Conservation (phyloP, 2,888 invertebrate genomes). For the Pteria penguin region DNA sequence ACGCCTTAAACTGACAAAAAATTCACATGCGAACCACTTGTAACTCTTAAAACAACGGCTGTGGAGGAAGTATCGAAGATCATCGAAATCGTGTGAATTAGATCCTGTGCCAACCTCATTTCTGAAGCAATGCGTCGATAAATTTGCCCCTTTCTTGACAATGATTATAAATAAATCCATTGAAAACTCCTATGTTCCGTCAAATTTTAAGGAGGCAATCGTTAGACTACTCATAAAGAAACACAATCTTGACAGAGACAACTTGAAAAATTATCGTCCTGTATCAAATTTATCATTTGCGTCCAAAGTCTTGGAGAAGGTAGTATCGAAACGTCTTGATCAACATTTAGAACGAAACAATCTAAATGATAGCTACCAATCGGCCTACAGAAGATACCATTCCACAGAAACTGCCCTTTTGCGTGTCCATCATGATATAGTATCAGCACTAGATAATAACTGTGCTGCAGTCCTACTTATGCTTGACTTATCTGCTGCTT, state of each 20-base stretch:
- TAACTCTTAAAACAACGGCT: too few species aligned
- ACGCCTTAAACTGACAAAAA: too few species aligned
- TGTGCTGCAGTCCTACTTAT: too few species aligned
- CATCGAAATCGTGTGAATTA: slow-evolving; percentile 24
- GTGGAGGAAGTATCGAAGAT: too few species aligned
- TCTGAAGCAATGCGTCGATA: slow-evolving; percentile 14
- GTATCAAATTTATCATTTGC: slow-evolving; percentile 26
- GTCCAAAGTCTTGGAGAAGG: slow-evolving; percentile 28
- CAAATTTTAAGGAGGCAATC: slow-evolving; percentile 17
- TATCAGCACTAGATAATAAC: slow-evolving; percentile 3
- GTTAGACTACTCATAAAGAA: slow-evolving; percentile 16
- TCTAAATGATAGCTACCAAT: slow-evolving; percentile 7
- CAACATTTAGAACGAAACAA: background rate
- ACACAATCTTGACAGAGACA: slow-evolving; percentile 7
- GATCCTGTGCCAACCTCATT: slow-evolving; percentile 13
- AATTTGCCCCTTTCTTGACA: background rate
- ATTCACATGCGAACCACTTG: too few species aligned
- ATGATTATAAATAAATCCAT: slow-evolving; percentile 6
- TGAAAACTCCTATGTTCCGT: background rate
- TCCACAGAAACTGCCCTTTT: slow-evolving; percentile 20
- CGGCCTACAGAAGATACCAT: slow-evolving; percentile 15
- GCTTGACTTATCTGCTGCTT: too few species aligned
- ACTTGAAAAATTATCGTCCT: slow-evolving; percentile 23
- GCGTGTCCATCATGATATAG: slow-evolving; percentile 4
- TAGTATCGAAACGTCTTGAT: slow-evolving; percentile 10